Base-by-base conservation (phyloP, 2,113 vertebrate genomes). In the Rhodinocichla rosea region DNA sequence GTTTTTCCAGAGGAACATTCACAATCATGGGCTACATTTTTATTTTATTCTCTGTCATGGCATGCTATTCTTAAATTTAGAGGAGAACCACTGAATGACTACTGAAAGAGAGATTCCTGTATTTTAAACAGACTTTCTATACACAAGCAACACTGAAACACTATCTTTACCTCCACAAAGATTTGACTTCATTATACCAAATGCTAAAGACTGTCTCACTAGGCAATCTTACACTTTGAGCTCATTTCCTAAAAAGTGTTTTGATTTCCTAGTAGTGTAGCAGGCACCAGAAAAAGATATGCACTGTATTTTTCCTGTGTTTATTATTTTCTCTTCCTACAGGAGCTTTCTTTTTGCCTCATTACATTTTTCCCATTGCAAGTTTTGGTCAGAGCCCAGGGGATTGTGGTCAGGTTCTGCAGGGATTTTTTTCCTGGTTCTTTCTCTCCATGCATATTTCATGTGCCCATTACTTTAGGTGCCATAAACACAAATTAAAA, bases 401-500 rank as follows among this genome's bases (percentile, higher is more conserved):
- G 45, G 16, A 86, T 32, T 92, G 83, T 5, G 14, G 65, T 81
- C 1, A 1, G 28, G 40, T 86, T 92, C 92, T 86, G 64, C 26
- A 63, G 83, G 73, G 93, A 92, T 68, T 95, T 86, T 97, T 79
- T 75, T 44, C 37, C 37, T 68, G 19, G 11, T 95, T 92, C 60
- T 93, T 44, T 92, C 78, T 86, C 73, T 83, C 64, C 90, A 96
- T 96, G 76, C 73, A 96, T 97, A 94, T 96, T 96, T 97, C 65
- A 97, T 97, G 88, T 78, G 40, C 60, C 85, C 79, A 93, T 96
- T 97, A 97, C 90, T 94, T 94, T 96, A 94, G 96, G 92, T 97
- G 96, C 95, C 94, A 96, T 96, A 96, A 96, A 95, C 94, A 96
- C 94, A 96, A 94, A 97, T 97, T 97, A 97, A 97, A 97, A 93